These are phyloP conservation scores for Sipha maydis DNA, from an alignment of 2,888 invertebrate species.

Conservation along the genomic window DNA sequence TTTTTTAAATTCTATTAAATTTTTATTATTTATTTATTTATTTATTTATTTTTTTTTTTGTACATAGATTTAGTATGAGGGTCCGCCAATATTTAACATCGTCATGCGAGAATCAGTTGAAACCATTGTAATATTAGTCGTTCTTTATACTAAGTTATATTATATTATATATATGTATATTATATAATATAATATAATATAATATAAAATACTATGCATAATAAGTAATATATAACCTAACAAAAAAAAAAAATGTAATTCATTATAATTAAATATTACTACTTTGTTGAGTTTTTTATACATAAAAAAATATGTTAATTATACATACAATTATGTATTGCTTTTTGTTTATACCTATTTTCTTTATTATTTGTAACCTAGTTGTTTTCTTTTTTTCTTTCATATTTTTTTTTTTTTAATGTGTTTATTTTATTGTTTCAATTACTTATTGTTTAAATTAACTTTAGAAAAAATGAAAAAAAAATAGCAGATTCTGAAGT, in stretches of 20 bases:
- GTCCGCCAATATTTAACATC: constrained; percentile 52
- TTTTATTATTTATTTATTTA: constrained; percentile 37
- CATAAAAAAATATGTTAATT: constrained; percentile 60
- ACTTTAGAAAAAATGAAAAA: constrained; percentile 34
- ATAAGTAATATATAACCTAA: constrained; percentile 57
- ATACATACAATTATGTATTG: constrained; percentile 60
- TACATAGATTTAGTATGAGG: constrained; percentile 59
- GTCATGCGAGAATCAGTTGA: constrained; percentile 48
- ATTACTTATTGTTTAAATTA: constrained; percentile 58
- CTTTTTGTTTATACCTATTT: constrained; percentile 60
- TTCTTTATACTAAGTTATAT: constrained; percentile 54
- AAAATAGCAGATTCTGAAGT: constrained; percentile 46
- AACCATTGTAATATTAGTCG: constrained; percentile 59
- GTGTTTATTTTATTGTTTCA: constrained; percentile 47
- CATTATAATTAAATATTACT: constrained; percentile 60
- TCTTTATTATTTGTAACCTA: constrained; percentile 59
- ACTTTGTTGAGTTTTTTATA: constrained; percentile 62
- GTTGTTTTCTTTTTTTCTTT: constrained; percentile 52
- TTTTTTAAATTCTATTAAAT: constrained; percentile 1
- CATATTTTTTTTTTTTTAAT: constrained; percentile 47
- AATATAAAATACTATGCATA: constrained; percentile 48
- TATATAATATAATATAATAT: constrained; percentile 21
- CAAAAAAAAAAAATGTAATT: constrained; percentile 57
- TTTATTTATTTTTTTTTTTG: constrained; percentile 48
- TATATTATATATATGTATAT: constrained; percentile 2